phyloP scores from a whole-genome alignment of 2,888 invertebrate species.

The Acleris cristana region DNA sequence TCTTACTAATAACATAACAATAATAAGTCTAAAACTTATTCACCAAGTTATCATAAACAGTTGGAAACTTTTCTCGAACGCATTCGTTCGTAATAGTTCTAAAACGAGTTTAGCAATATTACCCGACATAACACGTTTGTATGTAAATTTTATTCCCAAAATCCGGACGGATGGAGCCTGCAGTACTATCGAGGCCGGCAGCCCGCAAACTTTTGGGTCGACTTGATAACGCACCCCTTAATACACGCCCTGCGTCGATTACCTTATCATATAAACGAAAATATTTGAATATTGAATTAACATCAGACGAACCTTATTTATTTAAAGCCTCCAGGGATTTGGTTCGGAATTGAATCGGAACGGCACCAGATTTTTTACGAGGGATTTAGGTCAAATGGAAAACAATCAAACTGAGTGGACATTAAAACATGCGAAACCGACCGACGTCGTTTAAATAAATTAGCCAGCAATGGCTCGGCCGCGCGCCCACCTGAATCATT shows the following conservation, averaged over 20 bases:
- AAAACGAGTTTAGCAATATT: slow-evolving; percentile 64
- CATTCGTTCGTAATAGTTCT: slow-evolving; percentile 51
- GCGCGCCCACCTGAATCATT: slow-evolving; percentile 33
- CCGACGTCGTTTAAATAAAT: slow-evolving; percentile 52
- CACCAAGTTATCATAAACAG: slow-evolving; percentile 4
- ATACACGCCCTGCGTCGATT: slow-evolving; percentile 55
- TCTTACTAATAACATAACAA: too few relatives aligned
- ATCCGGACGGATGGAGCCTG: slow-evolving; percentile 72
- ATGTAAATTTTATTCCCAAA: slow-evolving; percentile 78
- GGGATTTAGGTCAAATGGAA: slow-evolving; percentile 51
- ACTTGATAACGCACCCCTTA: slow-evolving; percentile 69
- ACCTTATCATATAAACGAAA: slow-evolving; percentile 62
- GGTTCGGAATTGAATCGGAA: slow-evolving; percentile 29
- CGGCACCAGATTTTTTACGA: slow-evolving; percentile 29
- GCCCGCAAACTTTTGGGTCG: slow-evolving; percentile 75
- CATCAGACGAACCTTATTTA: slow-evolving; percentile 22
- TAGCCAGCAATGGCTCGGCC: slow-evolving; percentile 41
- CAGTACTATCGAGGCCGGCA: slow-evolving; percentile 62
- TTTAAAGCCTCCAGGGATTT: slow-evolving; percentile 31
- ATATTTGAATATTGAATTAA: slow-evolving; percentile 49
- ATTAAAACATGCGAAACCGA: slow-evolving; percentile 51
- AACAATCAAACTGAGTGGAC: slow-evolving; percentile 58
- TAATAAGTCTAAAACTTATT: not conserved
- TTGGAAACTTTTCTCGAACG: slow-evolving; percentile 18
- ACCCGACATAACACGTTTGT: slow-evolving; percentile 73